These are phyloP conservation scores for Eleutherodactylus coqui DNA, from an alignment of 2,797 vertebrate species.

Conservation along the genomic window DNA sequence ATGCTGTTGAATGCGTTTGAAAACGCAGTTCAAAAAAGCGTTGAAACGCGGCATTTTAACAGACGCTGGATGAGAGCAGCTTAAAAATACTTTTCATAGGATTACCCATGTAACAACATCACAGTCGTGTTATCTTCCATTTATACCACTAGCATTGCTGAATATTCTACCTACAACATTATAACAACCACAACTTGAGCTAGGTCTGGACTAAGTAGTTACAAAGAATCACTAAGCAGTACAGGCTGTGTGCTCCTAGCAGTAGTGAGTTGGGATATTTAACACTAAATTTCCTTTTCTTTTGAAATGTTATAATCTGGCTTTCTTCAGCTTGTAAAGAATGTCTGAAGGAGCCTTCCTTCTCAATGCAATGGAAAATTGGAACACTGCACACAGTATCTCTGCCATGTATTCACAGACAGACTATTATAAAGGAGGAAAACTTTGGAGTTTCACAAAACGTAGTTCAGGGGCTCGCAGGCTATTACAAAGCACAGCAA, in stretches of 20 bases:
- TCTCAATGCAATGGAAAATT: conserved; percentile 61
- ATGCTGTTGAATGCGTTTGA: too few relatives aligned
- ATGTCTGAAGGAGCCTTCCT: conserved; percentile 59
- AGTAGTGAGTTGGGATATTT: conserved; percentile 34
- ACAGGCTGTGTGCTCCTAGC: neutral
- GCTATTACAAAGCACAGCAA: conserved; percentile 51
- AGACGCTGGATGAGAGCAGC: too few relatives aligned
- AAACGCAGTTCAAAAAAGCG: too few relatives aligned
- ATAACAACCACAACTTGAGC: too few relatives aligned
- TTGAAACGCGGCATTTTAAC: too few relatives aligned
- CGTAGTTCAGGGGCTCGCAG: conserved; percentile 50
- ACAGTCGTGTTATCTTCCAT: neutral
- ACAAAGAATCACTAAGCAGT: neutral
- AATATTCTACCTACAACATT: too few relatives aligned
- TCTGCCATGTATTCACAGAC: conserved; percentile 63
- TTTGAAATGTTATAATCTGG: conserved; percentile 57
- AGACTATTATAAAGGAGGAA: conserved; percentile 61
- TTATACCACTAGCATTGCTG: neutral
- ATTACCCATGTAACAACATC: too few relatives aligned
- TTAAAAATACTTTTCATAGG: too few relatives aligned
- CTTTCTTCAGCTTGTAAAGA: conserved; percentile 61
- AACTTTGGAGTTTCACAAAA: conserved; percentile 58
- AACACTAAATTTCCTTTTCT: conserved; percentile 42
- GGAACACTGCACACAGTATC: conserved; percentile 53
- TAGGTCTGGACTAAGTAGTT: neutral